phyloP scores from a whole-genome alignment of 1,140 invertebrate species.

The Stratiolaelaps scimitus region DNA sequence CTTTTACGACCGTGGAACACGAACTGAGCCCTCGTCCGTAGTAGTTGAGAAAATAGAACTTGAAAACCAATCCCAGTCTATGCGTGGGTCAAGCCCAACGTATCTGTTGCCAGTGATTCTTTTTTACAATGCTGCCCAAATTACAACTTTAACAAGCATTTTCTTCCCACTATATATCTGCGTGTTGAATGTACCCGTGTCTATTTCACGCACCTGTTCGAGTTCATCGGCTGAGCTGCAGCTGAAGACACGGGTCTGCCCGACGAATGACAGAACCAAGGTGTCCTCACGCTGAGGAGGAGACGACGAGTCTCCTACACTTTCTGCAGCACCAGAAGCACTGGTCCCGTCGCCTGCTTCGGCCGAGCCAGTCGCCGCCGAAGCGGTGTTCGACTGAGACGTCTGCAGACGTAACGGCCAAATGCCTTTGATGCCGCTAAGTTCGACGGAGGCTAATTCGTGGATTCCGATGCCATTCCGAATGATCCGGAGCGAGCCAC shows the following conservation, averaged over 20 bases:
- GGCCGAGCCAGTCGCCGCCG: too few species aligned
- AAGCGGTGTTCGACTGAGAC: constrained; percentile 37
- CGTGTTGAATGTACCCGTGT: too few species aligned
- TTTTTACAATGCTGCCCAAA: too few species aligned
- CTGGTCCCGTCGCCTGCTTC: not conserved
- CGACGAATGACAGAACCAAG: constrained; percentile 81
- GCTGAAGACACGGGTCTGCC: constrained; percentile 58
- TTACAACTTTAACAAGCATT: too few species aligned
- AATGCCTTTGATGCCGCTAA: constrained; percentile 92
- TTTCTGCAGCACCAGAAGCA: too few species aligned
- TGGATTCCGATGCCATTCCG: constrained; percentile 94
- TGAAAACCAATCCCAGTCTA: too few species aligned
- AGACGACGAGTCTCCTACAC: too few species aligned
- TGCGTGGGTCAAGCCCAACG: too few species aligned
- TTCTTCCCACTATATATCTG: not conserved
- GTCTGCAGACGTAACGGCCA: constrained; percentile 73
- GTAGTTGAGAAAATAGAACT: too few species aligned
- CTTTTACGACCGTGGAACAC: too few species aligned
- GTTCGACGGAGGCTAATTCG: constrained; percentile 90
- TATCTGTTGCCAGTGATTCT: too few species aligned
- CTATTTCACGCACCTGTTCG: constrained; percentile 1
- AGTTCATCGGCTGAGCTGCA: constrained; percentile 21
- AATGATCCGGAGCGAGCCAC: constrained; percentile 91
- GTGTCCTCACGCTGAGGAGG: constrained; percentile 59
- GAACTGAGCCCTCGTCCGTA: too few species aligned